phyloP scores from a whole-genome alignment of 92 coral and sea anemone species.

The Blastomussa wellsi region DNA sequence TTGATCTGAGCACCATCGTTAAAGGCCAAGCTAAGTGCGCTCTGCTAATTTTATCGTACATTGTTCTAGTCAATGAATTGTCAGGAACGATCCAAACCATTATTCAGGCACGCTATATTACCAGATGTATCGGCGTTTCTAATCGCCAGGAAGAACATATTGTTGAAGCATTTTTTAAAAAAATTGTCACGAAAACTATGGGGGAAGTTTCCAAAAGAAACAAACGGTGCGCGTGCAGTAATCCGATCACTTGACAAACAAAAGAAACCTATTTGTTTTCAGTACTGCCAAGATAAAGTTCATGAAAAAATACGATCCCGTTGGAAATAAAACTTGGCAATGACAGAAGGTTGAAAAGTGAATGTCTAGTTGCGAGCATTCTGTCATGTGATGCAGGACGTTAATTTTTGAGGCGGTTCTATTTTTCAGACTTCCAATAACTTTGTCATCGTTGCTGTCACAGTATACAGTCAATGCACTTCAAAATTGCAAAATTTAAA shows the following conservation, averaged over 20 bases:
- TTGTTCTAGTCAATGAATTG: no score
- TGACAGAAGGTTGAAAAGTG: not conserved
- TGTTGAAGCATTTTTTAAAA: no score
- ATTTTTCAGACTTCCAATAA: not conserved
- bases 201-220: no score
- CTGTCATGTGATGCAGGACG: not conserved
- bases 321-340: not conserved
- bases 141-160: no score
- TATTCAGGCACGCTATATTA: no score
- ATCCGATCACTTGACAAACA: constrained; percentile 12
- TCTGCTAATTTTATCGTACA: no score
- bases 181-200: no score
- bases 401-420: not conserved
- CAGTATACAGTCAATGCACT: not conserved
- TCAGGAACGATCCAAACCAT: no score
- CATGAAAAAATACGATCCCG: not conserved
- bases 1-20: no score
- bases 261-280: not conserved
- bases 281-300: not conserved
- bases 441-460: constrained; percentile 1
- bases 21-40: no score
- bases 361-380: not conserved
- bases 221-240: not conserved
- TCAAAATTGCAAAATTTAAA: not conserved
- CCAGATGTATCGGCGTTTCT: no score